Percentiles rank a stretch among this genome's conserved stretches.
Evolutionary conservation across 2,113 vertebrate genomes (phyloP).

Genomic region (Sinocyclocheilus anophthalmus): DNA sequence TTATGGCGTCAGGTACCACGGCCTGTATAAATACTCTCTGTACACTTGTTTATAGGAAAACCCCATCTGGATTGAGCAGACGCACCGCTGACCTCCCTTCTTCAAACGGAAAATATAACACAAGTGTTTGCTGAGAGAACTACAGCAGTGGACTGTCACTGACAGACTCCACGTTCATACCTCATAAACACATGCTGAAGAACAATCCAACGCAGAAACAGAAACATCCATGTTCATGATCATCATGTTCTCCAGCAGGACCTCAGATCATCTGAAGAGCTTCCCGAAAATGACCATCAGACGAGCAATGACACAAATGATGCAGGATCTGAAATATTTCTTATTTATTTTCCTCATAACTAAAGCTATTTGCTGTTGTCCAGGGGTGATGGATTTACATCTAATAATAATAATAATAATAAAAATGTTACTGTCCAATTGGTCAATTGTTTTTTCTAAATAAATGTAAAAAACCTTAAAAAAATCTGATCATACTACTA

Average conservation of each 20-base stretch:
- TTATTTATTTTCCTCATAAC: background rate
- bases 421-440: background rate
- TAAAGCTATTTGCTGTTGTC: too few relatives aligned
- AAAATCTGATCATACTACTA: too few relatives aligned
- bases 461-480: too few relatives aligned
- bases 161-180: conserved; percentile 78
- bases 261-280: background rate
- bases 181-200: conserved; percentile 76
- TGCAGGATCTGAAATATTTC: background rate
- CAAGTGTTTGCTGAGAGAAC: conserved; percentile 89
- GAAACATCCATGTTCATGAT: background rate
- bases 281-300: background rate
- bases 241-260: background rate
- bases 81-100: conserved; percentile 87
- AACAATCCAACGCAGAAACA: conserved; percentile 58
- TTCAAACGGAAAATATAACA: conserved; percentile 98
- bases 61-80: conserved; percentile 94
- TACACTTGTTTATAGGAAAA: conserved; percentile 99
- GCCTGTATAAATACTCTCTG: conserved; percentile 95
- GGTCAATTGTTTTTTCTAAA: background rate
- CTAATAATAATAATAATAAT: too few relatives aligned
- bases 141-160: conserved; percentile 87
- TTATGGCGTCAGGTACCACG: conserved; percentile 98
- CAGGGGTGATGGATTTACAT: too few relatives aligned
- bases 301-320: background rate